Base-by-base conservation (phyloP, 2,888 invertebrate genomes). In the Xylota sylvarum region DNA sequence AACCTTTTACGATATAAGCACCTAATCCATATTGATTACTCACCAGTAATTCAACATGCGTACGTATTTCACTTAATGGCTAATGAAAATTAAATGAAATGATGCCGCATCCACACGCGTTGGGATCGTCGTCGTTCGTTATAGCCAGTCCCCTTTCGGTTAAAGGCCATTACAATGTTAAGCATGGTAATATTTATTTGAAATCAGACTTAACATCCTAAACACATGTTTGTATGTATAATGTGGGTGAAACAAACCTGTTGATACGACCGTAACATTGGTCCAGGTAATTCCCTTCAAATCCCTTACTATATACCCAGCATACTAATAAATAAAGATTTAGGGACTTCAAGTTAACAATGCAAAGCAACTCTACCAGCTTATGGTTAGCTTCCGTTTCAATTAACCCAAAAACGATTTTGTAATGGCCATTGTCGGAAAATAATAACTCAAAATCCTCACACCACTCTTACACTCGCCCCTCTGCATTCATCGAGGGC, bases 21-120 rank as follows among this genome's bases (percentile, higher is more conserved):
- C 32, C 55, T 56, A 74, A 74, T 55, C 64, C 52, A 43, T 43
- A 64, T 43, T 55, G 64, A 65, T 74, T 35, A 48, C 72, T 50
- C 27, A 37, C 50, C 50, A 27, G 40, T 37, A 37, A 60, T 4
- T 40, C 23, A 46, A 37, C 7, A 0, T 67, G 17, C 9, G 50
- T 52, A 27, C 32, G 46, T 62, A 46, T 46, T 56, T 65, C 56
- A 76, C 56, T 56, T 65, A 56, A 46, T 46, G 12, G 56, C 56
- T 56, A 64, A 52, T 73, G 50, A 52, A 73, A 50, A 60, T 73
- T 23, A 50, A 40, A 37, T 52, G 52, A 62, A n/a, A 48, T 56
- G 56, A n/a, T n/a, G n/a, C 46, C 65, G 55, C 67, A 55, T 55
- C 37, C 62, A 74, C 30, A 43, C 40, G 17, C 64, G 32, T 14